Evolutionary conservation across 1,140 invertebrate species (phyloP).

Genomic region (Plutomurus gul): DNA sequence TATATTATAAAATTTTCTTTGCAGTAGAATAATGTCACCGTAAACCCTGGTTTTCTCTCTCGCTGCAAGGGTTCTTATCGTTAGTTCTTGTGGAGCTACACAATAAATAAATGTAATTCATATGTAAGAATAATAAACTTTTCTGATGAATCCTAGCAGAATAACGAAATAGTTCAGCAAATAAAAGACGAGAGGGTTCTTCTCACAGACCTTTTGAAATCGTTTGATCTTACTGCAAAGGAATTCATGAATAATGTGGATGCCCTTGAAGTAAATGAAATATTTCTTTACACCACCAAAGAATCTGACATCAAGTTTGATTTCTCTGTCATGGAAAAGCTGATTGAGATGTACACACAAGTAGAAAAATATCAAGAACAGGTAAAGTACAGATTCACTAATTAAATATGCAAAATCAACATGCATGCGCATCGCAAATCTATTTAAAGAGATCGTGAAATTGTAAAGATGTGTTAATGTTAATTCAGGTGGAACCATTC

Average conservation of each 20-base stretch:
- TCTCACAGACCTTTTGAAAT: neutral
- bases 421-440: too few relatives aligned
- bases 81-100: too few relatives aligned
- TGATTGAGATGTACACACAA: neutral
- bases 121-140: too few relatives aligned
- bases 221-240: neutral
- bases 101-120: neutral
- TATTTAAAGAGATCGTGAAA: too few relatives aligned
- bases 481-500: neutral
- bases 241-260: conserved; percentile 5
- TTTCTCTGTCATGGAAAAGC: neutral
- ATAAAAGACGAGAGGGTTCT: neutral
- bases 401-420: too few relatives aligned
- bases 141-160: too few relatives aligned
- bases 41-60: too few relatives aligned
- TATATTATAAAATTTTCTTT: too few relatives aligned
- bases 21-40: too few relatives aligned
- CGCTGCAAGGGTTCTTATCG: too few relatives aligned
- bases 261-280: neutral
- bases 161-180: neutral
- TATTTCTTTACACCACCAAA: neutral
- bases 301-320: neutral
- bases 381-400: too few relatives aligned
- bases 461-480: neutral
- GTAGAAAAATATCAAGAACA: neutral